These are phyloP conservation scores for Lasius fuliginosus DNA, from an alignment of 2,888 invertebrate genomes.

Conservation along the genomic window DNA sequence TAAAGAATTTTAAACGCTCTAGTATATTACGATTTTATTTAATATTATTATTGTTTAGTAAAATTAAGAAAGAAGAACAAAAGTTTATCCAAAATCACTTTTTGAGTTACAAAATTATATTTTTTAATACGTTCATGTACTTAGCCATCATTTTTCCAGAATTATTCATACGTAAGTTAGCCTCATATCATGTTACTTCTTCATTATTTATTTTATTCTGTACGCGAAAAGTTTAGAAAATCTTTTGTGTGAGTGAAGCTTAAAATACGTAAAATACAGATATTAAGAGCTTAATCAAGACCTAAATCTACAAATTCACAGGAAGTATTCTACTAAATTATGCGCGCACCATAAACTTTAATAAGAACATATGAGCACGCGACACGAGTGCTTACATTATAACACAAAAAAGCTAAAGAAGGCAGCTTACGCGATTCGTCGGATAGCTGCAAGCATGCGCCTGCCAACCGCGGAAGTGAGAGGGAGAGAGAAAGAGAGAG, in stretches of 20 bases:
- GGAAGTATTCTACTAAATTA: slow-evolving; percentile 34
- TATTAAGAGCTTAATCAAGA: slow-evolving; percentile 4
- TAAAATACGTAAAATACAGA: background rate
- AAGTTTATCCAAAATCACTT: background rate
- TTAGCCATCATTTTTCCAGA: background rate
- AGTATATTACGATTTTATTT: background rate
- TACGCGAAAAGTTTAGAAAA: background rate
- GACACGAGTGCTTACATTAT: slow-evolving; percentile 26
- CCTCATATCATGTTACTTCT: background rate
- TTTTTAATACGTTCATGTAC: background rate
- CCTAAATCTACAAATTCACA: slow-evolving; percentile 42
- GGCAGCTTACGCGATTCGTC: slow-evolving; percentile 66
- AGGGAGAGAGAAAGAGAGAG: slow-evolving; percentile 61
- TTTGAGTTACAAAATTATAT: background rate
- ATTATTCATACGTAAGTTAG: background rate
- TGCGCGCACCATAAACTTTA: slow-evolving; percentile 21
- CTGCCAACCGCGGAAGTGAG: slow-evolving; percentile 63
- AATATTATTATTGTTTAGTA: background rate
- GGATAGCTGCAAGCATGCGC: slow-evolving; percentile 80
- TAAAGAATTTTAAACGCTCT: background rate
- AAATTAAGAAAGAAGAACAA: background rate
- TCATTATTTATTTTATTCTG: background rate
- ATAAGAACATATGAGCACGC: slow-evolving; percentile 1
- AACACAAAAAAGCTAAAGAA: slow-evolving; percentile 49
- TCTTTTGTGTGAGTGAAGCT: background rate